phyloP scores from a whole-genome alignment of 2,113 vertebrate species.

The Seriola quinqueradiata region DNA sequence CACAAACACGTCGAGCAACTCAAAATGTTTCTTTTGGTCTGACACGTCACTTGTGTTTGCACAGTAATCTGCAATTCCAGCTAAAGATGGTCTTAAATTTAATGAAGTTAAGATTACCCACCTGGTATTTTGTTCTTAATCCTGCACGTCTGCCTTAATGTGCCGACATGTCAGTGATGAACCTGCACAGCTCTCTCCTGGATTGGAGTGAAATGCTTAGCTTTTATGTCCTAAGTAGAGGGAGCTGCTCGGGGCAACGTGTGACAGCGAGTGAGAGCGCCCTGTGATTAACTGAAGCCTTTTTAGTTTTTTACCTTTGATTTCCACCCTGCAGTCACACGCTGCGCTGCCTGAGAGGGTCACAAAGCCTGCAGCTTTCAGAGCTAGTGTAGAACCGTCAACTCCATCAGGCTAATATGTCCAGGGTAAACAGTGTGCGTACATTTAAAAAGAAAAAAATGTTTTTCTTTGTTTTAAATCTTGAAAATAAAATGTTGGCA shows the following conservation, averaged over 20 bases:
- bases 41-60: slow-evolving; percentile 16
- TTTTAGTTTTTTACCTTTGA: slow-evolving; percentile 65
- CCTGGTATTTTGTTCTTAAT: slow-evolving; percentile 39
- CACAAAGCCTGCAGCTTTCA: slow-evolving; percentile 31
- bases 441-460: too few species aligned
- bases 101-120: slow-evolving; percentile 21
- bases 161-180: slow-evolving; percentile 52
- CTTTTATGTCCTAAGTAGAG: slow-evolving; percentile 65
- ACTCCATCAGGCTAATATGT: slow-evolving; percentile 14
- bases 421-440: too few species aligned
- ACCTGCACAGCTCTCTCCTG: slow-evolving; percentile 31
- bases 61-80: slow-evolving; percentile 12
- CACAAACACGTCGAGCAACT: not conserved
- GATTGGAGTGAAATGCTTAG: slow-evolving; percentile 39
- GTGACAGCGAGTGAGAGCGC: slow-evolving; percentile 52
- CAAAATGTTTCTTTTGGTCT: not conserved
- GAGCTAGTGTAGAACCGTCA: slow-evolving; percentile 5
- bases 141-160: slow-evolving; percentile 38
- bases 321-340: slow-evolving; percentile 56
- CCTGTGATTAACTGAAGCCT: slow-evolving; percentile 72
- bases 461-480: too few species aligned
- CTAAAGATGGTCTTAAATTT: slow-evolving; percentile 25
- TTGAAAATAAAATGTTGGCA: too few species aligned
- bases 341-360: slow-evolving; percentile 42
- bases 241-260: slow-evolving; percentile 55